These are phyloP conservation scores for Serranus cabrilla DNA, from an alignment of 2,797 vertebrate genomes.

Conservation along the genomic window DNA sequence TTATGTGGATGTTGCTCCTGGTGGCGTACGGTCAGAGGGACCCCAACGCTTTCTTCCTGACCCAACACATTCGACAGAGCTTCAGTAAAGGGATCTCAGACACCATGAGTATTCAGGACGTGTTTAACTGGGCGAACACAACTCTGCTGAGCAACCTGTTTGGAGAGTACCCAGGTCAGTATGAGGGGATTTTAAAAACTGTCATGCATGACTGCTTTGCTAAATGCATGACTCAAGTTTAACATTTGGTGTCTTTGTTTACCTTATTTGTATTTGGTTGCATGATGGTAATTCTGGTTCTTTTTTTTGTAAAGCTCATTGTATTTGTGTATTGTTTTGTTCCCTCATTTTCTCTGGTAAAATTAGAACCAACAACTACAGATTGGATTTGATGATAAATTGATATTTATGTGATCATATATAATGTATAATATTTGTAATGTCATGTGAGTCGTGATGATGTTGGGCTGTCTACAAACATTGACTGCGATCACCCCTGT, in stretches of 20 bases:
- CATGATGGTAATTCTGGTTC: not conserved
- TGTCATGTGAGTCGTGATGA: too few species aligned
- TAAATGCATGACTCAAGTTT: too few species aligned
- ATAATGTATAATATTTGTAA: too few species aligned
- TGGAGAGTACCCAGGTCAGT: constrained; percentile 89
- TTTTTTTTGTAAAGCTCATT: not conserved
- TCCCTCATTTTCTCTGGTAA: not conserved
- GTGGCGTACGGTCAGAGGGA: constrained; percentile 96
- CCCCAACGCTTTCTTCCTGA: constrained; percentile 92
- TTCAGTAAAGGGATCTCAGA: constrained; percentile 88
- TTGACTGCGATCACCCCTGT: too few species aligned
- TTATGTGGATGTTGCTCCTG: constrained; percentile 95
- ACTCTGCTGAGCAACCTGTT: constrained; percentile 91
- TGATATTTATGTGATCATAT: too few species aligned
- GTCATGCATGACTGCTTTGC: not conserved
- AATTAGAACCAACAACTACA: too few species aligned
- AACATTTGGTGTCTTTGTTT: too few species aligned
- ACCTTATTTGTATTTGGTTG: not conserved
- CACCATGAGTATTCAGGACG: constrained; percentile 88
- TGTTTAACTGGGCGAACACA: constrained; percentile 93
- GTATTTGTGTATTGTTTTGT: not conserved
- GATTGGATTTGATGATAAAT: too few species aligned
- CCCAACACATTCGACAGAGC: constrained; percentile 91
- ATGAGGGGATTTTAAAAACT: not conserved
- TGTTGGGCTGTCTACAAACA: too few species aligned